These are phyloP conservation scores for Spialia ferax DNA, from an alignment of 2,888 invertebrate genomes.

Conservation along the genomic window DNA sequence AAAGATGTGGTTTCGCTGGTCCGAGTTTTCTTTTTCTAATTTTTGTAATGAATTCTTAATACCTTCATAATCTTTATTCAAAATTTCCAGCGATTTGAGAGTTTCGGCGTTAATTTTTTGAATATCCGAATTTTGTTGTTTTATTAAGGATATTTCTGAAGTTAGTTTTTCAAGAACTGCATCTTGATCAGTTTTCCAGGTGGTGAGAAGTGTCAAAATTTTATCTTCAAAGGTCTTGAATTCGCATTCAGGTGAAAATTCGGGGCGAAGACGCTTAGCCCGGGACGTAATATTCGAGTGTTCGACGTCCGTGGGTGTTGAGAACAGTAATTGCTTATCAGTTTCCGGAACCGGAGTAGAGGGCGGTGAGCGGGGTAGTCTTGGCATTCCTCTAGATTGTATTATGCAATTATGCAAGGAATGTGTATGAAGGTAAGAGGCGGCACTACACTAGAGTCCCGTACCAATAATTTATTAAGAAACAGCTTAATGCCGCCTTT, in stretches of 20 bases:
- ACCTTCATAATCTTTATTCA: slow-evolving; percentile 4
- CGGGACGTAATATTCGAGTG: no score
- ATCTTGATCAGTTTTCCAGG: slow-evolving; percentile 17
- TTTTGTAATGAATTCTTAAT: slow-evolving; percentile 3
- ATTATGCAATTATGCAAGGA: no score
- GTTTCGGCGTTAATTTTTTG: slow-evolving; percentile 15
- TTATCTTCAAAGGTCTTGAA: slow-evolving; percentile 7
- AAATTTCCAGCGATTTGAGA: slow-evolving; percentile 6
- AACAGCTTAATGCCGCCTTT: no score
- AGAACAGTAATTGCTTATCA: no score
- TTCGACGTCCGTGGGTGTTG: no score
- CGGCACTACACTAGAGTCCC: no score
- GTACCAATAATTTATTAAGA: no score
- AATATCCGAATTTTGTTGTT: slow-evolving; percentile 9
- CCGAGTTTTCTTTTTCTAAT: slow-evolving; percentile 5
- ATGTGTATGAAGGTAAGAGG: no score
- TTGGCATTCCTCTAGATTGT: no score
- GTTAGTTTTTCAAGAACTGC: neutral
- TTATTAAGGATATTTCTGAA: slow-evolving; percentile 4
- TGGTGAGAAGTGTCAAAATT: neutral
- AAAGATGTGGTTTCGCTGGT: slow-evolving; percentile 7
- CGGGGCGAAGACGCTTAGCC: neutral
- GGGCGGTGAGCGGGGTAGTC: no score
- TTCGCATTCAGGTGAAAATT: slow-evolving; percentile 13
- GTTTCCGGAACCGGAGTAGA: no score